These are phyloP conservation scores for Hydrotaea cyrtoneurina DNA, from an alignment of 2,888 invertebrate species.

Conservation along the genomic window DNA sequence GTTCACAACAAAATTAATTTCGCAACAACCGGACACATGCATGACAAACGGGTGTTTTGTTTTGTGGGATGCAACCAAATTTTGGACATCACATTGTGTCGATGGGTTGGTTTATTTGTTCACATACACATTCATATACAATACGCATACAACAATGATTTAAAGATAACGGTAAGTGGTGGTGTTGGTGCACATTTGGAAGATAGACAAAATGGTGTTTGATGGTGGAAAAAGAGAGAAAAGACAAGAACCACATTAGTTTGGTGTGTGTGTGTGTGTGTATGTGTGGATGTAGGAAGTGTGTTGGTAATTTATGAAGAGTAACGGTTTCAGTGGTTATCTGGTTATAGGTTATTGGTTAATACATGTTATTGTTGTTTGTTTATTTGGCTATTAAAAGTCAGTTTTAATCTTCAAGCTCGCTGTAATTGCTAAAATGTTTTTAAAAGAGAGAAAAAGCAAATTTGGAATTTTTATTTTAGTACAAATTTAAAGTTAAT, in stretches of 20 bases:
- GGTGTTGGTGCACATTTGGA: constrained; percentile 30
- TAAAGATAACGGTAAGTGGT: not conserved
- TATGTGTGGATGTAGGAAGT: not conserved
- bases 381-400: not conserved
- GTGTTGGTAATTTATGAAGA: too few species aligned
- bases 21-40: not conserved
- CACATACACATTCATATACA: constrained; percentile 32
- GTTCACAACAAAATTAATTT: not conserved
- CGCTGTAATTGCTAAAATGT: constrained; percentile 74
- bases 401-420: constrained; percentile 61
- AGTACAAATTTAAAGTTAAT: constrained; percentile 20
- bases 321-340: too few species aligned
- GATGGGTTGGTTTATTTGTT: constrained; percentile 19
- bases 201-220: constrained; percentile 56
- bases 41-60: not conserved
- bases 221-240: constrained; percentile 45
- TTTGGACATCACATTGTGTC: constrained; percentile 42
- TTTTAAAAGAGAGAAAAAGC: constrained; percentile 65
- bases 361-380: constrained; percentile 1
- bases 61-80: not conserved
- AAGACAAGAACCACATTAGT: constrained; percentile 53
- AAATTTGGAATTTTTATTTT: constrained; percentile 54
- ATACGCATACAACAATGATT: constrained; percentile 1
- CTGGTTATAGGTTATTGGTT: constrained; percentile 47
- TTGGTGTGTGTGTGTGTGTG: constrained; percentile 47